Conservation (phyloP, 2,888 invertebrate species). For the Isoperla grammatica region DNA sequence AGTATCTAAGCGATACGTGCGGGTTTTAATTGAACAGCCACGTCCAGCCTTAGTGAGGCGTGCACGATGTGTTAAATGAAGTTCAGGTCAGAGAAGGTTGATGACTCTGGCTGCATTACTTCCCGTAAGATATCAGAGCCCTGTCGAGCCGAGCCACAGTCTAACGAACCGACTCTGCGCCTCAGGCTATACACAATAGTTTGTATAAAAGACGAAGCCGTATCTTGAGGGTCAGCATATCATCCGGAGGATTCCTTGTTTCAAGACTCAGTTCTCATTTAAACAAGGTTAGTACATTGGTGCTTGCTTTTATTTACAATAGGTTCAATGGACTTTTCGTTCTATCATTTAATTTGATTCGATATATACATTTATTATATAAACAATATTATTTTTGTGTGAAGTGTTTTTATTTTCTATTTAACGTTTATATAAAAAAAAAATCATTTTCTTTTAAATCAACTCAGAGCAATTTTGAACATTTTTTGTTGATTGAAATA, state of each 20-base stretch:
- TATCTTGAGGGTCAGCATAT: not conserved
- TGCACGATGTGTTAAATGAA: slow-evolving; percentile 8
- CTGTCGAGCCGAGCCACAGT: not conserved
- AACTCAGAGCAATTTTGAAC: no score
- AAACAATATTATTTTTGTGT: no score
- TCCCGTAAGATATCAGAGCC: not conserved
- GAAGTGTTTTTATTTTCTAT: no score
- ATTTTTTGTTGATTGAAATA: no score
- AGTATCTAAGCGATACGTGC: no score
- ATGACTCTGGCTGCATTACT: not conserved
- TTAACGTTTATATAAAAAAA: no score
- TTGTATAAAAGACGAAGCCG: not conserved
- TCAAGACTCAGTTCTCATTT: not conserved
- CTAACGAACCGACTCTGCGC: not conserved
- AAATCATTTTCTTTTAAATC: no score
- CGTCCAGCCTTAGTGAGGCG: no score
- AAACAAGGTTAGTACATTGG: not conserved
- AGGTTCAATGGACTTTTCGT: not conserved
- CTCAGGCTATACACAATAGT: not conserved
- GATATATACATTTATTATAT: not conserved
- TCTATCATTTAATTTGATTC: not conserved
- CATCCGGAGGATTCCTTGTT: not conserved
- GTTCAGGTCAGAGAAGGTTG: slow-evolving; percentile 12
- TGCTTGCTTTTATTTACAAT: no score
- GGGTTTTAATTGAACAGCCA: no score